These are phyloP conservation scores for Amblyopsis hoosieri DNA, from an alignment of 2,797 vertebrate species.

Conservation along the genomic window DNA sequence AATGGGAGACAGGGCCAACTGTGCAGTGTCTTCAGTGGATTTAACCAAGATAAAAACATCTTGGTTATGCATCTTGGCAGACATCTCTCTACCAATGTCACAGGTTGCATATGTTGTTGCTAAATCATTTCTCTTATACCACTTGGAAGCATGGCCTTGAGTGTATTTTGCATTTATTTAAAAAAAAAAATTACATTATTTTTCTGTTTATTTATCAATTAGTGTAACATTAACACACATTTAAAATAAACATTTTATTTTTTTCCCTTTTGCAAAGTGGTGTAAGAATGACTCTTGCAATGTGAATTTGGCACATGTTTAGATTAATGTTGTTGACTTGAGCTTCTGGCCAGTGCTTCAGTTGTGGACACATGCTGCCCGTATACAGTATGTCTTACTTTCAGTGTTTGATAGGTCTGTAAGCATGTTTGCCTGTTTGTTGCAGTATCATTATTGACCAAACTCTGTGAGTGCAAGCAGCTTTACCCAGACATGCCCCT, in stretches of 20 bases:
- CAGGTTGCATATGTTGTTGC: too few species aligned
- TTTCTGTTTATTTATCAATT: not conserved
- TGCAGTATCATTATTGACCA: not conserved
- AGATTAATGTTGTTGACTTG: too few species aligned
- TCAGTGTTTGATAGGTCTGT: not conserved
- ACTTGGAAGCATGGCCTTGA: not conserved
- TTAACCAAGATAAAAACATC: too few species aligned
- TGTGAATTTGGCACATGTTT: too few species aligned
- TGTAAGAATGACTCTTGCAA: too few species aligned
- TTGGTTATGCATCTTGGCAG: too few species aligned
- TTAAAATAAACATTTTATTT: not conserved
- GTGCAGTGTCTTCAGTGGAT: too few species aligned
- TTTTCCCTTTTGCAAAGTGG: not conserved
- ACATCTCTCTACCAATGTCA: too few species aligned
- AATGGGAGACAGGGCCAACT: too few species aligned
- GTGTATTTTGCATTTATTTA: not conserved
- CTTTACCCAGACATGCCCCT: too few species aligned
- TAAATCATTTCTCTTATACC: not conserved
- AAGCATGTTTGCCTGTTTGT: not conserved
- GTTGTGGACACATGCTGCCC: not conserved
- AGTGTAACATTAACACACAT: not conserved
- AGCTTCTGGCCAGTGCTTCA: constrained; percentile 1
- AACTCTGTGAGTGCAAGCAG: too few species aligned
- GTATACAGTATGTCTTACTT: not conserved
- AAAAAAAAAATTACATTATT: not conserved